Evolutionary conservation across 2,797 vertebrate species (phyloP).

Genomic region (Silurus lanzhouensis): DNA sequence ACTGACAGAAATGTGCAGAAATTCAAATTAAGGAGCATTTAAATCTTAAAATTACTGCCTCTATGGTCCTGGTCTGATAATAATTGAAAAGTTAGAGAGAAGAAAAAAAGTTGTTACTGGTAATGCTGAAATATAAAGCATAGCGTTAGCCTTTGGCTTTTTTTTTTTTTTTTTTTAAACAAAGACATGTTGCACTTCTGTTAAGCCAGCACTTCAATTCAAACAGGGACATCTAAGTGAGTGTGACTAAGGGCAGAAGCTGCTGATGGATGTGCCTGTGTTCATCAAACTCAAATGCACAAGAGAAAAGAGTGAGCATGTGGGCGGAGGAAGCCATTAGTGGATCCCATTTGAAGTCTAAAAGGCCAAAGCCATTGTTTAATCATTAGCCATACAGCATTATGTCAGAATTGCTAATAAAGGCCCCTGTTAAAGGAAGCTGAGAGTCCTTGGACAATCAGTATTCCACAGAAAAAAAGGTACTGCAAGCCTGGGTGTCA

Average conservation of each 20-base stretch:
- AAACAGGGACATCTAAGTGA: conserved; percentile 21
- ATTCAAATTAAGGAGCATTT: background rate
- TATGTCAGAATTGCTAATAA: conserved; percentile 35
- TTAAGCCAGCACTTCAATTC: conserved; percentile 35
- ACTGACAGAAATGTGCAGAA: background rate
- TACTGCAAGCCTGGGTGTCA: conserved; percentile 27
- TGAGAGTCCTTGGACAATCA: conserved; percentile 50
- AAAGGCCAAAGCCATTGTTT: conserved; percentile 44
- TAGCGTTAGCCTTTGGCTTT: background rate
- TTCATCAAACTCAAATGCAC: conserved; percentile 39
- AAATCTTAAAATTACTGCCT: background rate
- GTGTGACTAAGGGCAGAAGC: conserved; percentile 27
- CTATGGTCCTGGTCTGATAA: background rate
- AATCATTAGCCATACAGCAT: conserved; percentile 41
- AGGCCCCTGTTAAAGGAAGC: conserved; percentile 16
- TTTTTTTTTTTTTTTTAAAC: background rate
- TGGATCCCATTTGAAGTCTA: conserved; percentile 4
- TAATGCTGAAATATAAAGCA: conserved; percentile 1
- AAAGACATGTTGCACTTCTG: conserved; percentile 2
- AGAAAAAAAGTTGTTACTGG: background rate
- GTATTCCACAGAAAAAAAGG: background rate
- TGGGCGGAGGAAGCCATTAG: conserved; percentile 18
- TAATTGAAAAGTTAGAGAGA: background rate
- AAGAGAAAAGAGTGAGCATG: background rate
- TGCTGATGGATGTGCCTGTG: conserved; percentile 33